Conservation (phyloP, 2,888 invertebrate species). For the Entomobrya multifasciata region DNA sequence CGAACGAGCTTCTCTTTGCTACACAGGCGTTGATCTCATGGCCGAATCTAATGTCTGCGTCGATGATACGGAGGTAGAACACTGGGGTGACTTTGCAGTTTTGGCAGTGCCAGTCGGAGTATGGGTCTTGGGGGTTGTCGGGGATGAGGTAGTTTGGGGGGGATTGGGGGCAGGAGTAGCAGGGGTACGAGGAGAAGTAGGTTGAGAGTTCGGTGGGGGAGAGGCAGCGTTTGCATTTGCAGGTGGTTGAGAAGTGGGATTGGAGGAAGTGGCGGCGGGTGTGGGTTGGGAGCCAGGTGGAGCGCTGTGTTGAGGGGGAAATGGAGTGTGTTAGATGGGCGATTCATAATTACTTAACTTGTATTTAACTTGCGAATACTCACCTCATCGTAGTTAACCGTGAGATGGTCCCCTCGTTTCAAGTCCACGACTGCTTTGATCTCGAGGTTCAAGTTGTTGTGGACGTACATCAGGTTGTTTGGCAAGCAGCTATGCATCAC, state of each 20-base stretch:
- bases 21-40: background rate
- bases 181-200: slow-evolving; percentile 38
- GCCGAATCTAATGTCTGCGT: background rate
- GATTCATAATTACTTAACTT: background rate
- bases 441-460: background rate
- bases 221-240: slow-evolving; percentile 49
- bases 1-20: background rate
- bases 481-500: slow-evolving; percentile 42
- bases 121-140: background rate
- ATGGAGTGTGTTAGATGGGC: no score
- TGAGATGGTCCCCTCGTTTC: slow-evolving; percentile 43
- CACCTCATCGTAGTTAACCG: slow-evolving; percentile 28
- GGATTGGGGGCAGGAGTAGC: background rate
- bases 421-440: background rate
- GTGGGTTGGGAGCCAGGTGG: slow-evolving; percentile 15
- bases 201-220: slow-evolving; percentile 36
- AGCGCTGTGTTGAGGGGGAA: background rate
- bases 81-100: background rate
- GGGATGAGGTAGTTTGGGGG: slow-evolving; percentile 24
- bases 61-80: background rate
- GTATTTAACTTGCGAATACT: background rate
- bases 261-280: slow-evolving; percentile 3
- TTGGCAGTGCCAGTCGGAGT: slow-evolving; percentile 22
- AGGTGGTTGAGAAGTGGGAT: background rate
- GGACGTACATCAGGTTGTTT: background rate